Conservation (phyloP, 1,140 invertebrate genomes). For the Drosophila nikananu region DNA sequence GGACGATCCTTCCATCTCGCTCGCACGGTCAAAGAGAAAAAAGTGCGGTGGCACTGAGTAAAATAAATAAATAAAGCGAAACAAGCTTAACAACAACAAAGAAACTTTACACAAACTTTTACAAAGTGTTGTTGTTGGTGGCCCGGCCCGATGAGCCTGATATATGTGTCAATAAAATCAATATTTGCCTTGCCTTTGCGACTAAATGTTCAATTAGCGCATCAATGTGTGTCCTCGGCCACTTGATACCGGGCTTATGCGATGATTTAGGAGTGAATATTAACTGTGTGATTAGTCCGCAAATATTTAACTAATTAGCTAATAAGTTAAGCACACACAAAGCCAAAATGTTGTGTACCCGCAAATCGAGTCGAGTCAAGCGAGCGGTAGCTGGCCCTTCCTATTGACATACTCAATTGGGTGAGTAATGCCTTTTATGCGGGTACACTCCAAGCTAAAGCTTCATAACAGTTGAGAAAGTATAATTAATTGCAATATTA, state of each 20-base stretch:
- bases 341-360: constrained; percentile 16
- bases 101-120: constrained; percentile 66
- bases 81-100: constrained; percentile 46
- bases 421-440: constrained; percentile 8
- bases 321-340: constrained; percentile 53
- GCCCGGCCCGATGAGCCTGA: constrained; percentile 34
- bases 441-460: background rate
- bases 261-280: constrained; percentile 45
- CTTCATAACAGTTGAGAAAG: too few species aligned
- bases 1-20: constrained; percentile 11
- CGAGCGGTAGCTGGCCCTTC: constrained; percentile 1
- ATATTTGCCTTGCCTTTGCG: constrained; percentile 64
- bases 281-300: constrained; percentile 45
- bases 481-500: too few species aligned
- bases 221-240: constrained; percentile 49
- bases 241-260: constrained; percentile 39
- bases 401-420: constrained; percentile 7
- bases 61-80: constrained; percentile 60
- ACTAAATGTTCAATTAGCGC: constrained; percentile 73
- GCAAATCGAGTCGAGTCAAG: constrained; percentile 14
- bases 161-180: constrained; percentile 69
- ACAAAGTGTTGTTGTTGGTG: constrained; percentile 25
- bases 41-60: constrained; percentile 39
- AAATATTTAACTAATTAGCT: constrained; percentile 76
- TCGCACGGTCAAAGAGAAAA: constrained; percentile 44